phyloP scores from a whole-genome alignment of 2,888 invertebrate genomes.

The Dynastes maya region DNA sequence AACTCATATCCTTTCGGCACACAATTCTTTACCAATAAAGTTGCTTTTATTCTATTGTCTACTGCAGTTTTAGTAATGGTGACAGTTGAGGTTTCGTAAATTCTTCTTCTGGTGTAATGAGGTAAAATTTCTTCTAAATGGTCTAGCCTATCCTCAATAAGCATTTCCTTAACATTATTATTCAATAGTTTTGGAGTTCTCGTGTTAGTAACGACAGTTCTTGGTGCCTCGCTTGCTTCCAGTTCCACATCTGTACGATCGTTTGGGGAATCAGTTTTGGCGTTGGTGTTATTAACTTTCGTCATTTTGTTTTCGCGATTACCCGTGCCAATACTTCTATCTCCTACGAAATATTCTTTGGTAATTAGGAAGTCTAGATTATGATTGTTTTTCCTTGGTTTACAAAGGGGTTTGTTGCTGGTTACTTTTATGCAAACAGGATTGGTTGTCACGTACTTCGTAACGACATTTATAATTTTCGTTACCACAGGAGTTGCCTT shows the following conservation, averaged over 20 bases:
- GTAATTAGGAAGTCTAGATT: constrained; percentile 62
- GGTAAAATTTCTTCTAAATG: constrained; percentile 67
- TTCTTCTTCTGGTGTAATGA: constrained; percentile 65
- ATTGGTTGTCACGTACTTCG: constrained; percentile 66
- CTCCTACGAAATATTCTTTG: constrained; percentile 64
- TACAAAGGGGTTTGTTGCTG: constrained; percentile 58
- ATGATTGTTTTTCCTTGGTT: constrained; percentile 54
- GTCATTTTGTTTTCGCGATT: constrained; percentile 42
- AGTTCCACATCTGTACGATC: constrained; percentile 32
- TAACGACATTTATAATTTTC: constrained; percentile 66
- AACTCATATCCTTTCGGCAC: constrained; percentile 66
- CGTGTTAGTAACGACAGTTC: constrained; percentile 50
- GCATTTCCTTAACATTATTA: constrained; percentile 61
- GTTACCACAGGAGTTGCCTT: constrained; percentile 64
- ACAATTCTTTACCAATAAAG: constrained; percentile 67
- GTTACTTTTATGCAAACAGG: constrained; percentile 67
- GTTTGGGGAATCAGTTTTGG: background rate
- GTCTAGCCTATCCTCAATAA: constrained; percentile 68
- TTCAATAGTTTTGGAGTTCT: constrained; percentile 61
- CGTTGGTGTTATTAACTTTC: background rate
- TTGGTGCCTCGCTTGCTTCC: constrained; percentile 60
- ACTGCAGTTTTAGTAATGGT: constrained; percentile 67
- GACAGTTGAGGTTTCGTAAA: constrained; percentile 66
- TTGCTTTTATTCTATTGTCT: constrained; percentile 65
- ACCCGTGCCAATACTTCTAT: constrained; percentile 37